Percentiles rank a stretch among this genome's conserved stretches.
These are phyloP conservation scores for Enteromius treurensis DNA, from an alignment of 2,797 vertebrate genomes.

Conservation along the genomic window DNA sequence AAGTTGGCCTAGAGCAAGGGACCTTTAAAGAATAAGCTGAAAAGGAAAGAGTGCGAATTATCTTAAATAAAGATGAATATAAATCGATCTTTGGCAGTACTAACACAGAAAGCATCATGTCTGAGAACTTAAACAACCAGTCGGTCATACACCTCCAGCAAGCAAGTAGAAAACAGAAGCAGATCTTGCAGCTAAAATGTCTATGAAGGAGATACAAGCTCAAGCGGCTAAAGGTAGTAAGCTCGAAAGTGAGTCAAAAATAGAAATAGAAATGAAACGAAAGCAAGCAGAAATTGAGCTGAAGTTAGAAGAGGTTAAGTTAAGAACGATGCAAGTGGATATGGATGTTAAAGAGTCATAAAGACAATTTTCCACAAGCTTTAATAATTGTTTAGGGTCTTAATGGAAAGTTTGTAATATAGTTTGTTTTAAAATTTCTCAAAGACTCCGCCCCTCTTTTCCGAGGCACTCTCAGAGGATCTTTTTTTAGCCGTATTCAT, in stretches of 20 bases:
- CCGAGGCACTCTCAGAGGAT: too few species aligned
- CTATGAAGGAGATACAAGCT: conserved; percentile 32
- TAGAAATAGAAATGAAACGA: conserved; percentile 27
- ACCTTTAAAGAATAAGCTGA: too few species aligned
- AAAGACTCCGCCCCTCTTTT: too few species aligned
- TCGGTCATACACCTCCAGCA: conserved; percentile 11
- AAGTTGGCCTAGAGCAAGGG: too few species aligned
- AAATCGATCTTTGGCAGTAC: conserved; percentile 21
- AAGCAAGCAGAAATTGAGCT: conserved; percentile 38
- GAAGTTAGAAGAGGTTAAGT: conserved; percentile 45
- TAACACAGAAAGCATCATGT: conserved; percentile 32
- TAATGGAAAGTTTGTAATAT: too few species aligned
- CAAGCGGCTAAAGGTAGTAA: conserved; percentile 20
- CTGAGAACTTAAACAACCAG: not conserved
- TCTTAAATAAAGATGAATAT: conserved; percentile 10
- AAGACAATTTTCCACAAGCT: too few species aligned
- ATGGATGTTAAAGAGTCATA: not conserved
- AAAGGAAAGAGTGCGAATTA: not conserved
- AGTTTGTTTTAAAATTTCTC: too few species aligned
- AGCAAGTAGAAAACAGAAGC: conserved; percentile 44
- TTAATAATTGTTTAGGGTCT: too few species aligned
- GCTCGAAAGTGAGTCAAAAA: conserved; percentile 44
- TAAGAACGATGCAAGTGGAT: conserved; percentile 26
- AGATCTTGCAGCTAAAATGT: conserved; percentile 50
- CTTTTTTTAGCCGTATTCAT: too few species aligned